Evolutionary conservation across 2,888 invertebrate genomes (phyloP).

Genomic region (Blera fallax): DNA sequence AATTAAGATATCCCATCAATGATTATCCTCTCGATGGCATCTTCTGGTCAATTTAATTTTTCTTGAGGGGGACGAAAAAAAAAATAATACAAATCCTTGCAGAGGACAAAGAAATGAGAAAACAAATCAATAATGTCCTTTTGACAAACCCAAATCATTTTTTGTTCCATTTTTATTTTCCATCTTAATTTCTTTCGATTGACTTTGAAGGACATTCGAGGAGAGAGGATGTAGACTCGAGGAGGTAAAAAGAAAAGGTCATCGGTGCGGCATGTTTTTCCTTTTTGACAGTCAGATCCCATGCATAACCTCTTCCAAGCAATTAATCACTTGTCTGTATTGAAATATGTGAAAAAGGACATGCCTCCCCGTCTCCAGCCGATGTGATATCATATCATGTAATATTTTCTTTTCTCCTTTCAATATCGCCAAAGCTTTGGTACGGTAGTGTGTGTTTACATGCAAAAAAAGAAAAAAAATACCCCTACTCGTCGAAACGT

Average conservation of each 20-base stretch:
- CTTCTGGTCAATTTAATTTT: conserved; percentile 38
- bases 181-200: conserved; percentile 23
- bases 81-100: background rate
- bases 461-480: background rate
- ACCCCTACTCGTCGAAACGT: background rate
- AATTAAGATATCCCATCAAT: conserved; percentile 45
- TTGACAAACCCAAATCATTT: conserved; percentile 21
- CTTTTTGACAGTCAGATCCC: conserved; percentile 16
- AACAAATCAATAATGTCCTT: conserved; percentile 48
- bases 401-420: background rate
- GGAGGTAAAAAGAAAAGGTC: background rate
- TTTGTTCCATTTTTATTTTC: background rate
- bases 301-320: conserved; percentile 27
- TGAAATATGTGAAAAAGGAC: background rate
- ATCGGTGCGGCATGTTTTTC: conserved; percentile 3
- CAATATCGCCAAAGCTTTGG: background rate
- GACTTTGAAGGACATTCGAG: background rate
- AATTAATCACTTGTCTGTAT: conserved; percentile 30
- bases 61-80: background rate
- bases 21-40: conserved; percentile 28
- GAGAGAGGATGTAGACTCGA: background rate
- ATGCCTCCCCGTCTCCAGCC: background rate
- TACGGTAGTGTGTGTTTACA: background rate
- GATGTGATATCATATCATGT: conserved; percentile 9
- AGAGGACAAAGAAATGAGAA: conserved; percentile 11